Conservation (phyloP, 1,140 invertebrate species). For the Drosophila grimshawi region DNA sequence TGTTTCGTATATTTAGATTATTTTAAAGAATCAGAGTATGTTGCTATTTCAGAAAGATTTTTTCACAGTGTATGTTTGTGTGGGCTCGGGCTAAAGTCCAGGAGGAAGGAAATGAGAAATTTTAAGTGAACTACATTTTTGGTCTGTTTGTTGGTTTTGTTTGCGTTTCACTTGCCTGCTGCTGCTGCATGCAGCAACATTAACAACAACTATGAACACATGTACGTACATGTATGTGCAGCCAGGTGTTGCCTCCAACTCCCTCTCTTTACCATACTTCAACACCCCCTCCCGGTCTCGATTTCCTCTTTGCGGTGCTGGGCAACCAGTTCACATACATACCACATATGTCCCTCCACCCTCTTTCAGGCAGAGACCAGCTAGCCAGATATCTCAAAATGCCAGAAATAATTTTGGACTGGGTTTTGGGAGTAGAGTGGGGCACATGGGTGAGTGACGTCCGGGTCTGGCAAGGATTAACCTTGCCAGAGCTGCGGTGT, state of each 20-base stretch:
- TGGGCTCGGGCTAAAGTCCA: conserved; percentile 32
- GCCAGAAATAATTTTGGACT: conserved; percentile 17
- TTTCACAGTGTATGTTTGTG: conserved; percentile 3
- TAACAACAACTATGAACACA: conserved; percentile 30
- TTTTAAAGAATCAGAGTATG: too few relatives aligned
- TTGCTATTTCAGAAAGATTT: too few relatives aligned
- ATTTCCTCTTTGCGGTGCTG: conserved; percentile 38
- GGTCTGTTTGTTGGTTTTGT: conserved; percentile 56
- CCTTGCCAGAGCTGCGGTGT: conserved; percentile 41
- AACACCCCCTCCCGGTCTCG: neutral
- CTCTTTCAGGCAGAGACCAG: conserved; percentile 13
- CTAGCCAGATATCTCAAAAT: conserved; percentile 33
- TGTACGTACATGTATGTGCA: conserved; percentile 21
- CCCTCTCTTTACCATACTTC: neutral
- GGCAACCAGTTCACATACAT: conserved; percentile 36
- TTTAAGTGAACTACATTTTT: conserved; percentile 68
- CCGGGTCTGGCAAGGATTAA: conserved; percentile 25
- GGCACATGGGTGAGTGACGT: conserved; percentile 18
- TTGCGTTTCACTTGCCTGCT: conserved; percentile 43
- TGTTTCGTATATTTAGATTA: too few relatives aligned
- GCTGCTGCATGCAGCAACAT: conserved; percentile 27
- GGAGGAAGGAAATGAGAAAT: conserved; percentile 62
- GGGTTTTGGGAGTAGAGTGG: neutral
- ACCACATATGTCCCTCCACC: conserved; percentile 26
- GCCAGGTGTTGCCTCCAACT: neutral